Evolutionary conservation across 2,113 vertebrate genomes (phyloP).

Genomic region (Phaethornis superciliosus): DNA sequence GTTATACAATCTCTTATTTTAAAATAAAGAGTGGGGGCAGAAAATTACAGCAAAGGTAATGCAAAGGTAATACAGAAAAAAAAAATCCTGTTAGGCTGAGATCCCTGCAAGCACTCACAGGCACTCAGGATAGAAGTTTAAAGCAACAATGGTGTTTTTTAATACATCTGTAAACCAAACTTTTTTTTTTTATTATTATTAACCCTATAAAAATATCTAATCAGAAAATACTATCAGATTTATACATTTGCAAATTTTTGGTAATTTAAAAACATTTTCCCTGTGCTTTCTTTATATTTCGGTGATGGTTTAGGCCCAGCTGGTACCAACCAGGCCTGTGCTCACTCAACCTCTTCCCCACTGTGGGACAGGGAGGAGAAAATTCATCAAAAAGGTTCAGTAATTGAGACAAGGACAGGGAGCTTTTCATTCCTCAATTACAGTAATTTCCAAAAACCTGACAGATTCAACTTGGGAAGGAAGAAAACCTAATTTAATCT

Average conservation of each 20-base stretch:
- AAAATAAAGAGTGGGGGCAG: background rate
- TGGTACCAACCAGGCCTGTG: too few species aligned
- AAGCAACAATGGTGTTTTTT: background rate
- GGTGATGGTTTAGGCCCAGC: too few species aligned
- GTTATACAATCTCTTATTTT: background rate
- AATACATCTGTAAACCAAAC: background rate
- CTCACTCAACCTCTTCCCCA: too few species aligned
- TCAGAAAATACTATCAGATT: background rate
- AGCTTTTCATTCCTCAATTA: too few species aligned
- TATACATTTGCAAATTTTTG: background rate
- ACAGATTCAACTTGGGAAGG: too few species aligned
- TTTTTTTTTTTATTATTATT: background rate
- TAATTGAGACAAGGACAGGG: too few species aligned
- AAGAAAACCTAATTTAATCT: too few species aligned
- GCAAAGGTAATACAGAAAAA: background rate
- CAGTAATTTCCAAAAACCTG: too few species aligned
- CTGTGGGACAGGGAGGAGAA: too few species aligned
- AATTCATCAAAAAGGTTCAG: too few species aligned
- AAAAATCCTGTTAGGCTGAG: background rate
- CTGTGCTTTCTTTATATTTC: too few species aligned
- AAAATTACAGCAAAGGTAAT: background rate
- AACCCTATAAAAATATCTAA: background rate
- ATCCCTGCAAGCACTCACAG: background rate
- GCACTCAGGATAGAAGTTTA: background rate
- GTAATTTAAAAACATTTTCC: too few species aligned